A percentile compares a stretch with the other conserved stretches of the same genome.
phyloP scores from a whole-genome alignment of 1,140 invertebrate species.

The Holotrichia oblita region DNA sequence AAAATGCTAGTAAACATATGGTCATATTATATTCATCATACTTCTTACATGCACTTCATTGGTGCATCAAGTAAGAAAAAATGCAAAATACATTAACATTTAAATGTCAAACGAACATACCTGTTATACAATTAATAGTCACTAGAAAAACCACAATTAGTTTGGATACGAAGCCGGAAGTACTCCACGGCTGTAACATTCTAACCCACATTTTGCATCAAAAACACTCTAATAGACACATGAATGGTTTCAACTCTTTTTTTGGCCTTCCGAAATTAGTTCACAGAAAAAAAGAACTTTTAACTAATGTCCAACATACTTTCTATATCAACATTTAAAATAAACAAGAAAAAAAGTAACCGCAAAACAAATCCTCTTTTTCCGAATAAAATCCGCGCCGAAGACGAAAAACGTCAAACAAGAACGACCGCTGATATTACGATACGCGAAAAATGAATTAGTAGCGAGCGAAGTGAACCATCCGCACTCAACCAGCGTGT shows the following conservation, averaged over 20 bases:
- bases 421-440: neutral
- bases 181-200: slow-evolving; percentile 32
- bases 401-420: neutral
- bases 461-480: slow-evolving; percentile 12
- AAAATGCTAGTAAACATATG: slow-evolving; percentile 21
- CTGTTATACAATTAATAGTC: slow-evolving; percentile 37
- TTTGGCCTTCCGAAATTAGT: neutral
- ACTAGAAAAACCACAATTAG: slow-evolving; percentile 35
- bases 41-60: neutral
- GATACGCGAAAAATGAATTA: slow-evolving; percentile 8
- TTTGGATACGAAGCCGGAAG: slow-evolving; percentile 29
- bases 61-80: neutral
- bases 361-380: neutral
- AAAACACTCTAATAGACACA: slow-evolving; percentile 23
- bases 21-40: neutral
- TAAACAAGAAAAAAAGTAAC: neutral
- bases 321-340: neutral
- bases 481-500: slow-evolving; percentile 12
- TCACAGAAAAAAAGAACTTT: neutral
- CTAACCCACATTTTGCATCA: slow-evolving; percentile 35
- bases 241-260: slow-evolving; percentile 16
- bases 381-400: neutral
- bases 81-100: slow-evolving; percentile 29
- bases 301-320: slow-evolving; percentile 21
- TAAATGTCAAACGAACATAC: slow-evolving; percentile 39